phyloP scores from a whole-genome alignment of 2,888 invertebrate genomes.

The Rhorus exstirpatorius region DNA sequence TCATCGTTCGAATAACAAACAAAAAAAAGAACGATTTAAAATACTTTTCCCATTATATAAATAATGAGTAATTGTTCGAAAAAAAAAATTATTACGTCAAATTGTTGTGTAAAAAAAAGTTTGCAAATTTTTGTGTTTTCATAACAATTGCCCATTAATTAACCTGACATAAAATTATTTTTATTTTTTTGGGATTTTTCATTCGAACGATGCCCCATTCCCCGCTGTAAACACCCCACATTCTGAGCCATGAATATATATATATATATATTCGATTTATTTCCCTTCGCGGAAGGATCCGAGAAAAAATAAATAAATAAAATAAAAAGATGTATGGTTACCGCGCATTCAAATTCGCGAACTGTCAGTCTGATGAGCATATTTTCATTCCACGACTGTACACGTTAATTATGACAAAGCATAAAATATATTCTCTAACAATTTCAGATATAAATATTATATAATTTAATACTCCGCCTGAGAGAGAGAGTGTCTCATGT shows the following conservation, averaged over 20 bases:
- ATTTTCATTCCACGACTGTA: slow-evolving; percentile 67
- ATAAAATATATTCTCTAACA: slow-evolving; percentile 61
- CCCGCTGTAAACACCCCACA: not conserved
- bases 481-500: slow-evolving; percentile 19
- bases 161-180: not conserved
- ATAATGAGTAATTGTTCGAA: not conserved
- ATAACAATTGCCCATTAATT: not conserved
- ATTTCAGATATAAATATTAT: slow-evolving; percentile 69
- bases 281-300: slow-evolving; percentile 48
- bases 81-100: not conserved
- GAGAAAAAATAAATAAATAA: slow-evolving; percentile 23
- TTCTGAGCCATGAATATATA: slow-evolving; percentile 23
- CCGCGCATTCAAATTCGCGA: slow-evolving; percentile 58
- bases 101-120: not conserved
- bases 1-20: not conserved
- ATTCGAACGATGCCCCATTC: not conserved
- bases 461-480: slow-evolving; percentile 60
- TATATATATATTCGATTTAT: slow-evolving; percentile 8
- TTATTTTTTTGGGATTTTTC: not conserved
- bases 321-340: slow-evolving; percentile 60
- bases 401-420: slow-evolving; percentile 64
- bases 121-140: not conserved
- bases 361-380: slow-evolving; percentile 54
- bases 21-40: not conserved
- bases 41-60: not conserved